Evolutionary conservation across 1,140 invertebrate genomes (phyloP).

Genomic region (Lerema accius): DNA sequence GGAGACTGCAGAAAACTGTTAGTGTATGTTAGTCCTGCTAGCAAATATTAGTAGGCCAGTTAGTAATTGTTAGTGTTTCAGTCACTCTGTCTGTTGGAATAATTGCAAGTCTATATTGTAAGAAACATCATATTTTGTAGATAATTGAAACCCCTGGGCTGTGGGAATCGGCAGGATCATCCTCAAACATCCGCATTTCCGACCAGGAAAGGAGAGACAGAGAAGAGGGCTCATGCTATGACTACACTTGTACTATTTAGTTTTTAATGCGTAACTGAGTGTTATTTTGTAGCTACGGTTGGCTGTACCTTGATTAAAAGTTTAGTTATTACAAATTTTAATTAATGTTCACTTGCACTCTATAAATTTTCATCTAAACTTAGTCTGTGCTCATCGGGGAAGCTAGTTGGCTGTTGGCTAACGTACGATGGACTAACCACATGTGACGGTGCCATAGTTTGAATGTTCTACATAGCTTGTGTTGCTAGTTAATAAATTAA

Average conservation of each 20-base stretch:
- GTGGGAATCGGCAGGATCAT: slow-evolving; percentile 59
- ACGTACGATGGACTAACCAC: neutral
- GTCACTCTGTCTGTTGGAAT: too few species aligned
- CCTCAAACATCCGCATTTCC: slow-evolving; percentile 67
- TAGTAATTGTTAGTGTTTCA: too few species aligned
- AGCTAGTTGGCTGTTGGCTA: neutral
- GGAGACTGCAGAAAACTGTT: too few species aligned
- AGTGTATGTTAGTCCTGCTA: too few species aligned
- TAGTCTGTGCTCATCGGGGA: neutral
- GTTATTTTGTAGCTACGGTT: slow-evolving; percentile 20
- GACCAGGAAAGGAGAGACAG: slow-evolving; percentile 51
- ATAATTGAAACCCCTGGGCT: slow-evolving; percentile 76
- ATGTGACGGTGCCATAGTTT: neutral
- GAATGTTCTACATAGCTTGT: too few species aligned
- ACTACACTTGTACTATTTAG: slow-evolving; percentile 69
- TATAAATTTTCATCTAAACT: neutral
- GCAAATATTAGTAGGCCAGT: too few species aligned
- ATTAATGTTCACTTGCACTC: neutral
- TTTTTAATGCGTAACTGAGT: slow-evolving; percentile 7
- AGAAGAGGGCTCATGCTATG: slow-evolving; percentile 60
- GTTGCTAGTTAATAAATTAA: neutral
- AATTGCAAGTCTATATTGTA: too few species aligned
- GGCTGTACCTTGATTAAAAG: slow-evolving; percentile 28
- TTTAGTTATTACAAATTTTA: slow-evolving; percentile 20
- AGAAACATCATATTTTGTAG: slow-evolving; percentile 46